These are phyloP conservation scores for Brachyistius frenatus DNA, from an alignment of 2,113 vertebrate species.

Conservation along the genomic window DNA sequence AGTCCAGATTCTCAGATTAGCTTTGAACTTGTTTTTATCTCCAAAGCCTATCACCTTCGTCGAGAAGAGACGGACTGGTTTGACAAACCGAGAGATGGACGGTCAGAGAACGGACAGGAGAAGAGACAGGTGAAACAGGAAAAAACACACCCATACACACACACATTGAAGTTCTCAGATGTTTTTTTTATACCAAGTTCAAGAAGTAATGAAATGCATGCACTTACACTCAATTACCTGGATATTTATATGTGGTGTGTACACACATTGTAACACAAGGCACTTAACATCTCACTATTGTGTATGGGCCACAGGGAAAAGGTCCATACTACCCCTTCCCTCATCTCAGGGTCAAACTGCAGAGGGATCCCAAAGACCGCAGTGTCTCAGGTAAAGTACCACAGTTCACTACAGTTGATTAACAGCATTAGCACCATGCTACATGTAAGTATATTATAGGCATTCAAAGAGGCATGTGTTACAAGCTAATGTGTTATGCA, in stretches of 20 bases:
- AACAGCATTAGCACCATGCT: conserved; percentile 3
- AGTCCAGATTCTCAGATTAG: conserved; percentile 68
- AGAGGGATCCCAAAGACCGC: conserved; percentile 95
- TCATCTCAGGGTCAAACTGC: conserved; percentile 93
- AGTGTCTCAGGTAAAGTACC: conserved; percentile 94
- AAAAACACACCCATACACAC: conserved; percentile 1
- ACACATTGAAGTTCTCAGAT: background rate
- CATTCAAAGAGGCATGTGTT: conserved; percentile 9
- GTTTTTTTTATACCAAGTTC: background rate
- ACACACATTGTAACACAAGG: conserved; percentile 1
- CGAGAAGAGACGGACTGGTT: conserved; percentile 99
- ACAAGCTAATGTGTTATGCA: conserved; percentile 26
- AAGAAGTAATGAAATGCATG: conserved; percentile 18
- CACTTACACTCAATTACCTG: conserved; percentile 4
- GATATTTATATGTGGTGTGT: conserved; percentile 12
- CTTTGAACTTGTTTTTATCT: conserved; percentile 86
- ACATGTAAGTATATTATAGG: background rate
- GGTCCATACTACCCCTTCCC: conserved; percentile 93
- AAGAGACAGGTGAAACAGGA: conserved; percentile 86
- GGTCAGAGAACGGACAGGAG: conserved; percentile 92
- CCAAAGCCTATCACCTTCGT: conserved; percentile 95
- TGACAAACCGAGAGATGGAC: conserved; percentile 94
- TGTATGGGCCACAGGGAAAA: conserved; percentile 87
- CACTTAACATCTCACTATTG: conserved; percentile 38
- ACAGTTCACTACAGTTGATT: conserved; percentile 10